Percentiles rank a stretch among this genome's conserved stretches.
These are phyloP conservation scores for Lamellibrachia luymesi DNA, from an alignment of 1,140 invertebrate genomes.

Conservation along the genomic window DNA sequence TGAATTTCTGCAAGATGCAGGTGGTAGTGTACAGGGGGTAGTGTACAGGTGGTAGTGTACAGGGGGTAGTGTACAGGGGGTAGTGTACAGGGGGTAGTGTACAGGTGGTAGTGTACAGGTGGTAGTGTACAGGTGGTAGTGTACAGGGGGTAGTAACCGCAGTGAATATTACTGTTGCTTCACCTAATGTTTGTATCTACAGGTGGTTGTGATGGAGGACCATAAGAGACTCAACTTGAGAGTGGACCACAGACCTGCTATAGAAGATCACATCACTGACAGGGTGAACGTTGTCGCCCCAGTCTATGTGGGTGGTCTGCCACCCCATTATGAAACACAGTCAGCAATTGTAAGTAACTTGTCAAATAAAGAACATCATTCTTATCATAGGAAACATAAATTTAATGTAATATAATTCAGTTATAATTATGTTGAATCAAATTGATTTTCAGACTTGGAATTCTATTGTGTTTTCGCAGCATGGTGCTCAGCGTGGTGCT, in stretches of 20 bases:
- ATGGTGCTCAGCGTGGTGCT: background rate
- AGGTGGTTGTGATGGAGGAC: slow-evolving; percentile 55
- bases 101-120: too few species aligned
- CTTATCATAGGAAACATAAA: background rate
- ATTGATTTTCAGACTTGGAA: background rate
- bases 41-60: too few species aligned
- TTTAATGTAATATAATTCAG: background rate
- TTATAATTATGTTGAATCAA: background rate
- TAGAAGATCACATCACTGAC: slow-evolving; percentile 66
- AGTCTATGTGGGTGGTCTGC: slow-evolving; percentile 77
- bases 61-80: too few species aligned
- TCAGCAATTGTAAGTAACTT: slow-evolving; percentile 27
- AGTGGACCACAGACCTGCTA: slow-evolving; percentile 68
- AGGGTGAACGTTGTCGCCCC: slow-evolving; percentile 69
- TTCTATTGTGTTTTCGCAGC: background rate
- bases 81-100: too few species aligned
- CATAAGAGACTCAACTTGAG: slow-evolving; percentile 67
- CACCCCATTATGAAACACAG: slow-evolving; percentile 52
- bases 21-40: too few species aligned
- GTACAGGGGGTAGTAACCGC: too few species aligned
- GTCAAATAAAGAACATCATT: background rate
- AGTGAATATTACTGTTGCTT: background rate
- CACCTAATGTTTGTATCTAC: slow-evolving; percentile 2
- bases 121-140: too few species aligned
- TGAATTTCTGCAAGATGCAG: too few species aligned